A percentile compares a stretch with the other conserved stretches of the same genome.
Conservation (phyloP, 2,113 vertebrate genomes). For the Prinia subflava region DNA sequence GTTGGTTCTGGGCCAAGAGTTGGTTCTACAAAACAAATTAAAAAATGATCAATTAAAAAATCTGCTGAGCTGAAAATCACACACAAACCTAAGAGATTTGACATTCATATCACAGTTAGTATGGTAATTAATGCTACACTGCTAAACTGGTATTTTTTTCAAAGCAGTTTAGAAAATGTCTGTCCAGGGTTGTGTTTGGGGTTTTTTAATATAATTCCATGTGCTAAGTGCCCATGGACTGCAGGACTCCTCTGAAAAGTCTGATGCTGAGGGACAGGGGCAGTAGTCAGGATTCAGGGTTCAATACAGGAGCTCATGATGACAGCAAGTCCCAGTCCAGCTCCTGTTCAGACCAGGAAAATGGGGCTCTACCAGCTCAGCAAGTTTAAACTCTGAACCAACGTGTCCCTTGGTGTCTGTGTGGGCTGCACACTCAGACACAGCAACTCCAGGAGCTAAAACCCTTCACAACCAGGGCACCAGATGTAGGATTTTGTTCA, state of each 20-base stretch:
- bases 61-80: neutral
- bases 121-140: neutral
- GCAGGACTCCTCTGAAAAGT: neutral
- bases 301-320: neutral
- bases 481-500: neutral
- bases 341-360: neutral
- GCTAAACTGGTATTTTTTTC: neutral
- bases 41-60: slow-evolving; percentile 28
- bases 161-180: neutral
- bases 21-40: slow-evolving; percentile 70
- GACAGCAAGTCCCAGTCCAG: neutral
- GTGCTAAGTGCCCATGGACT: neutral
- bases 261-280: neutral
- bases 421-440: neutral
- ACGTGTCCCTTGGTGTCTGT: neutral
- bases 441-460: neutral
- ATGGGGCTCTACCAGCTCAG: neutral
- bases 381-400: neutral
- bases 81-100: neutral
- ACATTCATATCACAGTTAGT: neutral
- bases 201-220: neutral
- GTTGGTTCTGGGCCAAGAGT: slow-evolving; percentile 55
- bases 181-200: neutral
- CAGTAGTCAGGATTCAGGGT: neutral
- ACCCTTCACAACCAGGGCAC: neutral